These are phyloP conservation scores for Pseudanteris insignis DNA, from an alignment of 2,888 invertebrate species.

Conservation along the genomic window DNA sequence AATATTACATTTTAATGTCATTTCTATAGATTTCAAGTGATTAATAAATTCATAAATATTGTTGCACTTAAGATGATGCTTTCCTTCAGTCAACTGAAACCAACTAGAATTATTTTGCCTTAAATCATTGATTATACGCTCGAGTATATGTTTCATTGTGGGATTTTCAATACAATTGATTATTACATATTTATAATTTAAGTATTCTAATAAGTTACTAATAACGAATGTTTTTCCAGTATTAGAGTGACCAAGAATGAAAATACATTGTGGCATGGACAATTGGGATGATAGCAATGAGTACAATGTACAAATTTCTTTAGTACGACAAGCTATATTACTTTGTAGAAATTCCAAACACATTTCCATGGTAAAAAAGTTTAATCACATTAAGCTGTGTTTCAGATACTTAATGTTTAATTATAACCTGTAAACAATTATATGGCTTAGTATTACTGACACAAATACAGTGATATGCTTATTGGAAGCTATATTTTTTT, in stretches of 20 bases:
- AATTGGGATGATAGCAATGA: constrained; percentile 70
- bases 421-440: too few relatives aligned
- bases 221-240: constrained; percentile 84
- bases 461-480: too few relatives aligned
- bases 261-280: constrained; percentile 75
- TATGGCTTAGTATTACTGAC: too few relatives aligned
- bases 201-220: constrained; percentile 70
- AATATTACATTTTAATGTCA: constrained; percentile 64
- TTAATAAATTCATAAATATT: constrained; percentile 75
- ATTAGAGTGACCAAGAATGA: constrained; percentile 83
- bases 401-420: too few relatives aligned
- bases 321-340: constrained; percentile 68
- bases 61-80: constrained; percentile 71
- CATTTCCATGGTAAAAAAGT: constrained; percentile 70
- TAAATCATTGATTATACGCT: constrained; percentile 76
- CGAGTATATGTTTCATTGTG: constrained; percentile 78
- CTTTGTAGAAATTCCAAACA: constrained; percentile 61
- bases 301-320: constrained; percentile 67
- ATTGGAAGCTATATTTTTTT: too few relatives aligned
- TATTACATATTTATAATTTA: constrained; percentile 72
- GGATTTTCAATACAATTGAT: constrained; percentile 87
- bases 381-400: too few relatives aligned
- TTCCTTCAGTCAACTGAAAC: constrained; percentile 53
- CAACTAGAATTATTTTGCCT: constrained; percentile 62
- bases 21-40: constrained; percentile 61